Percentiles rank a stretch among this genome's conserved stretches.
phyloP scores from a whole-genome alignment of 2,888 invertebrate genomes.

The Drosophila nr. fundita region DNA sequence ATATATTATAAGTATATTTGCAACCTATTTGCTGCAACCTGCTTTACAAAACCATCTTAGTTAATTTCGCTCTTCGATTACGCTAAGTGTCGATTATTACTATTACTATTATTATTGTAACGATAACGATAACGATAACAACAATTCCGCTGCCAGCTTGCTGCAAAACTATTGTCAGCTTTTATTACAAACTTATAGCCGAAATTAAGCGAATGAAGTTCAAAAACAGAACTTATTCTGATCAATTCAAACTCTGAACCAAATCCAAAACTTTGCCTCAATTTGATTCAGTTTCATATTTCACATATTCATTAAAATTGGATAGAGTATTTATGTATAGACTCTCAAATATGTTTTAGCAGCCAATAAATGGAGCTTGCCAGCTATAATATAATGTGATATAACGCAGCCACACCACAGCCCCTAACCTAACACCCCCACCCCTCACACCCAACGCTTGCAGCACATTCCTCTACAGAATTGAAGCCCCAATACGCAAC shows the following conservation, averaged over 20 bases:
- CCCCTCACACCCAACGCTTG: not conserved
- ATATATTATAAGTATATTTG: not conserved
- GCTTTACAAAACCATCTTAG: fast-evolving
- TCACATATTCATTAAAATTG: not conserved
- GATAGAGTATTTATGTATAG: not conserved
- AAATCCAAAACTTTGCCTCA: not conserved
- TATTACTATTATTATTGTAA: too few relatives aligned
- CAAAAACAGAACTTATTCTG: too few relatives aligned
- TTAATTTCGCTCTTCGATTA: not conserved
- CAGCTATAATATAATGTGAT: constrained; percentile 14
- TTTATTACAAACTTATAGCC: too few relatives aligned
- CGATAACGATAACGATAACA: too few relatives aligned
- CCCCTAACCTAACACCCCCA: too few relatives aligned
- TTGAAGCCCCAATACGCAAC: constrained; percentile 47
- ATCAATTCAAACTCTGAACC: not conserved
- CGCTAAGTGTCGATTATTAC: too few relatives aligned
- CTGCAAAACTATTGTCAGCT: too few relatives aligned
- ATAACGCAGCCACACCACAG: not conserved
- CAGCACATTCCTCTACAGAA: constrained; percentile 23
- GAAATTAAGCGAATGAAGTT: too few relatives aligned
- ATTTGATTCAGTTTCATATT: not conserved
- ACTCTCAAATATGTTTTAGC: not conserved
- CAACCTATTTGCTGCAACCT: not conserved
- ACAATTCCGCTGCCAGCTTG: too few relatives aligned
- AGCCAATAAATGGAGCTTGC: constrained; percentile 4